These are phyloP conservation scores for Tenthredo distinguenda DNA, from an alignment of 2,888 invertebrate species.

Conservation along the genomic window DNA sequence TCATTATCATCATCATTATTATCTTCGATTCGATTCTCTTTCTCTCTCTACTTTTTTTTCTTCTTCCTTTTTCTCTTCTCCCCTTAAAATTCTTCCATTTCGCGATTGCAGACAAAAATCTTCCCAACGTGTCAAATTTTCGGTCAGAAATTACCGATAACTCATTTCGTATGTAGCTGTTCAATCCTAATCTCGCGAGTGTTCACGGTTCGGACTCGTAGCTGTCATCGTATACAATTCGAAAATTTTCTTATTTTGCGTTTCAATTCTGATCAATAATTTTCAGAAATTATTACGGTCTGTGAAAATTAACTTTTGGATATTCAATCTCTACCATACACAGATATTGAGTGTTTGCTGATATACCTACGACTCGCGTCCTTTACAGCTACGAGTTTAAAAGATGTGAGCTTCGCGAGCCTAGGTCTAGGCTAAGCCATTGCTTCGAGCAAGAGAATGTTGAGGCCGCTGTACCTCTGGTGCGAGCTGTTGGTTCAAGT, in stretches of 20 bases:
- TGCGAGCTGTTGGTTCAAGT: slow-evolving; percentile 35
- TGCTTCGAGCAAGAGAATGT: slow-evolving; percentile 38
- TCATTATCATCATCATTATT: background rate
- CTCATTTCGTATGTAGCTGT: no score
- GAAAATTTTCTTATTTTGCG: background rate
- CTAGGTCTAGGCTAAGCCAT: slow-evolving; percentile 41
- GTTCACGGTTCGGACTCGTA: background rate
- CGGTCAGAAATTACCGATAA: background rate
- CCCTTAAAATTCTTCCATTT: no score
- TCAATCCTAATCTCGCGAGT: background rate
- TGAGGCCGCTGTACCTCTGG: slow-evolving; percentile 34
- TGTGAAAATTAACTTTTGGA: background rate
- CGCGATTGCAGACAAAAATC: no score
- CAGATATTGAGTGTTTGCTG: background rate
- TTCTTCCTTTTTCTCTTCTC: background rate
- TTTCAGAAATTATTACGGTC: background rate
- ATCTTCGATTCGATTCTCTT: background rate
- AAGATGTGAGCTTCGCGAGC: background rate
- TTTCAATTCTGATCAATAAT: background rate
- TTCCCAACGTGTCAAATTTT: background rate
- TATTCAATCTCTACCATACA: background rate
- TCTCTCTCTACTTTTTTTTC: background rate
- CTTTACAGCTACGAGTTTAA: background rate
- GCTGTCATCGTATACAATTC: background rate
- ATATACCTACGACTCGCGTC: background rate